Percentiles rank a stretch among this genome's conserved stretches.
These are phyloP conservation scores for Alouatta palliata DNA, from an alignment of 2,113 vertebrate genomes.

Conservation along the genomic window DNA sequence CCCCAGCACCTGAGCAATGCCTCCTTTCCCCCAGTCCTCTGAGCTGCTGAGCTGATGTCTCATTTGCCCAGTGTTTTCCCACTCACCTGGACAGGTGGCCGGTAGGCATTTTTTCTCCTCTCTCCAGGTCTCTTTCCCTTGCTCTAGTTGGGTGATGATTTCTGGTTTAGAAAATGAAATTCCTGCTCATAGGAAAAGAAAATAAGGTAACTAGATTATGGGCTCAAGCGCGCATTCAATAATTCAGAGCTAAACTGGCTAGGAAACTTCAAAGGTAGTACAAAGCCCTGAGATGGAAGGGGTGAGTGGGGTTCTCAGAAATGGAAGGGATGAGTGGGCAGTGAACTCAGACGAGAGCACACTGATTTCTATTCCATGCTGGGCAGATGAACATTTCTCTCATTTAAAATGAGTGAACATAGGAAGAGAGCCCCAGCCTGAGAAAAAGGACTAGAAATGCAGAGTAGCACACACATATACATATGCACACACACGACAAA, in stretches of 20 bases:
- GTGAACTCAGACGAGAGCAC: not conserved
- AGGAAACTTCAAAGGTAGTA: not conserved
- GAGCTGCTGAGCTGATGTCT: not conserved
- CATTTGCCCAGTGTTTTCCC: not conserved
- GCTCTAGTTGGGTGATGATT: slow-evolving; percentile 71
- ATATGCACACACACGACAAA: not conserved
- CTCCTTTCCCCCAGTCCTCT: not conserved
- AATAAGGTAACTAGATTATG: not conserved
- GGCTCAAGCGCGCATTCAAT: not conserved
- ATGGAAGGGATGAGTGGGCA: not conserved
- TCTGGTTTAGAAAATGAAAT: slow-evolving; percentile 75
- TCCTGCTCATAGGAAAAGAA: slow-evolving; percentile 60
- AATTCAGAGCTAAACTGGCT: not conserved
- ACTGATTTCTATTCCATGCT: too few species aligned
- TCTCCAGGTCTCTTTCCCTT: slow-evolving; percentile 67
- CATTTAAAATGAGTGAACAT: not conserved
- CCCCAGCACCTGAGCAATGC: not conserved
- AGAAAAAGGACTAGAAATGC: not conserved
- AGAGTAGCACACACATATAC: not conserved
- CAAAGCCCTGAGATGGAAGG: not conserved
- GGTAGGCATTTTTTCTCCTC: slow-evolving; percentile 51
- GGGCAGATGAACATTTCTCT: not conserved
- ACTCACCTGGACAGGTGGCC: slow-evolving; percentile 49
- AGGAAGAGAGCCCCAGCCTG: not conserved
- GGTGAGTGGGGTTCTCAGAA: not conserved